Evolutionary conservation across 2,113 vertebrate genomes (phyloP), one percentile per base, ranked within the genome.

Genomic region (Muntiacus muntjak): DNA sequence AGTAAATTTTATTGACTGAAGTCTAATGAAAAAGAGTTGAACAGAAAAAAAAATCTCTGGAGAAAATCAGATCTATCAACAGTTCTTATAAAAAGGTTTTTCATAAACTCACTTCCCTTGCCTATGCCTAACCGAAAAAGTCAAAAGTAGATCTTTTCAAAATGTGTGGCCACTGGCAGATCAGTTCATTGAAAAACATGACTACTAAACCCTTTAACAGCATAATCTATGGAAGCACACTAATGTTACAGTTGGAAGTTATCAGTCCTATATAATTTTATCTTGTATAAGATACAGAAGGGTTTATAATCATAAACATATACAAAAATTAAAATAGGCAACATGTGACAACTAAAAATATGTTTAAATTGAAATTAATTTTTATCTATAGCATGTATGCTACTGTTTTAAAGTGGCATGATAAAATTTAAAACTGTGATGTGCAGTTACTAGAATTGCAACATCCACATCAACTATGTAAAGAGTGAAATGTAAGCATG

Each of bases 361-460:
- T 50, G 23, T 74, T 94, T 76, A 92, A 95, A 95, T 60, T 90
- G 94, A 95, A 97, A 93, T 95, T 93, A 96, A 95, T 83, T 95
- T 97, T 43, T 92, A 74, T n/a, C 95, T 55, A 87, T 33, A 96
- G 52, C 11, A 93, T 23, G 81, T 96, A 94, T 92, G 96, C 33
- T 92, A 96, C 54, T 97, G 50, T 88, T 97, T 95, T 92, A 98
- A 97, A 97, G 78, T 93, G 43, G 17, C 36, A 52, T 26, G 30
- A 89, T 95, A 94, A 94, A 97, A 96, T 26, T 87, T 93, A 95
- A 89, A 95, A 87, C 17, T 88, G 25, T 95, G 62, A 97, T 71
- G 17, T 88, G 43, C 52, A 93, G 52, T 91, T 88, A 97, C 0
- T 93, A 40, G n/a, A 97, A 89, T 28, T 45, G 25, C 5, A 87